Evolutionary conservation across 2,888 invertebrate genomes (phyloP).

Genomic region (Torymus aiolomorphi): DNA sequence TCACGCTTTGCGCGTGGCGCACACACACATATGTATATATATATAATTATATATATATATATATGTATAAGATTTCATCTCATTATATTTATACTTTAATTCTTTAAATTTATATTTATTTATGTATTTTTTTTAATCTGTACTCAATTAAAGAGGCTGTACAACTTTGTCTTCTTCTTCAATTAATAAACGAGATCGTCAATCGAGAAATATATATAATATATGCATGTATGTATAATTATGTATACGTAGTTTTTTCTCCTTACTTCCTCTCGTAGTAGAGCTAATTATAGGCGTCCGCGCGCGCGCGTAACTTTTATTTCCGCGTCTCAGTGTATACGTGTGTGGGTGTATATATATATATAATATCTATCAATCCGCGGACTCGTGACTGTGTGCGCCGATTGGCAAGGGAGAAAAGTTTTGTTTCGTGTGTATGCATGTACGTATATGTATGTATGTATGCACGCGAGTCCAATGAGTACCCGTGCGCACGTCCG

Average conservation of each 20-base stretch:
- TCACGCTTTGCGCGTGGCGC: no score
- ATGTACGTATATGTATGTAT: not conserved
- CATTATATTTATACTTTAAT: not conserved
- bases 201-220: slow-evolving; percentile 1
- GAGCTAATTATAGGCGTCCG: not conserved
- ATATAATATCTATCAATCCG: no score
- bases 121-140: not conserved
- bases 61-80: no score
- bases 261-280: not conserved
- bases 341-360: no score
- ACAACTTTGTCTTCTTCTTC: not conserved
- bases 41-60: no score
- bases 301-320: no score
- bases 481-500: slow-evolving; percentile 35
- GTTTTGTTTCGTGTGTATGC: not conserved
- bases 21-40: no score
- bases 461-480: slow-evolving; percentile 31
- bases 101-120: slow-evolving; percentile 6
- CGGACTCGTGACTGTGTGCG: no score
- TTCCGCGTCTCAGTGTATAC: no score
- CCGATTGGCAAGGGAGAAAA: no score
- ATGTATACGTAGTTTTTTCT: no score
- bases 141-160: not conserved
- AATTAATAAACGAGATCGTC: slow-evolving; percentile 18
- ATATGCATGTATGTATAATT: not conserved